Conservation (phyloP, 2,797 vertebrate species). For the Myotis myotis region DNA sequence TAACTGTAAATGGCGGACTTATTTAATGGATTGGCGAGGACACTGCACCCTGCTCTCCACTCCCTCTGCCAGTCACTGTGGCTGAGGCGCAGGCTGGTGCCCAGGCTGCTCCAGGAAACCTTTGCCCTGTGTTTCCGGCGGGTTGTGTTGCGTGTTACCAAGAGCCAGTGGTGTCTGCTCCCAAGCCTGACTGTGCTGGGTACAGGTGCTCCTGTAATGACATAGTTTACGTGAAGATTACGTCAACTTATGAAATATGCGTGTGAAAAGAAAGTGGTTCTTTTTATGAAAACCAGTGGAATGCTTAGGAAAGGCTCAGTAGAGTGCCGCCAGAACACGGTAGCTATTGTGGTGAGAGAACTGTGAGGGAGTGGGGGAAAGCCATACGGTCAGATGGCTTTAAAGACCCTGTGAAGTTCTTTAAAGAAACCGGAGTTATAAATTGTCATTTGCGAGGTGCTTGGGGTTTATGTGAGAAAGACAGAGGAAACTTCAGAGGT, state of each 20-base stretch:
- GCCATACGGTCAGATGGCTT: not conserved
- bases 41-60: not conserved
- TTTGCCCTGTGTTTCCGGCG: not conserved
- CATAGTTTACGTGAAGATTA: not conserved
- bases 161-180: not conserved
- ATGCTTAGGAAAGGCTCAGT: not conserved
- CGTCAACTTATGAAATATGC: accelerated
- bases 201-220: not conserved
- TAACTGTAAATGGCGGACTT: not conserved
- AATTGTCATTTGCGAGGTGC: accelerated
- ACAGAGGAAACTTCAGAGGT: not conserved
- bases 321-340: not conserved
- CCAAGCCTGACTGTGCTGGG: not conserved
- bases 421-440: not conserved
- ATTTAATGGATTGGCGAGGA: not conserved
- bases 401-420: not conserved
- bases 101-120: not conserved
- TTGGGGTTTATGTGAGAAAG: not conserved
- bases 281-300: not conserved
- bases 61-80: accelerated
- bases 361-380: not conserved
- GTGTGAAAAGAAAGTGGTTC: not conserved
- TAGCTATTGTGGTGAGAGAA: not conserved
- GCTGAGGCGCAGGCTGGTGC: accelerated
- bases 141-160: not conserved